phyloP scores from a whole-genome alignment of 2,888 invertebrate species.

The Portevinia maculata region DNA sequence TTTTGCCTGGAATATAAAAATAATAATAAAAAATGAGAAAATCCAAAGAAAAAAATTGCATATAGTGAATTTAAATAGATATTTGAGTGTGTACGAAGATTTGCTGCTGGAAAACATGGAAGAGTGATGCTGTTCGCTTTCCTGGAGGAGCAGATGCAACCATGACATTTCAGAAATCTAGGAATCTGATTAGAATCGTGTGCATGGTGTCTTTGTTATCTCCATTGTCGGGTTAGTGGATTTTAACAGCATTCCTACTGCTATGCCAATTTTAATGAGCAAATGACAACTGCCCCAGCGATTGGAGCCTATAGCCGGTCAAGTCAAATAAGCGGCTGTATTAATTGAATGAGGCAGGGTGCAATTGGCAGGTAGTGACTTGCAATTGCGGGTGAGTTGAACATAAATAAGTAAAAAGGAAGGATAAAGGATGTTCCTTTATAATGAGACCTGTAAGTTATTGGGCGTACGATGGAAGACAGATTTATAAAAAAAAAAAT shows the following conservation, averaged over 20 bases:
- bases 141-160: constrained; percentile 67
- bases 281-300: constrained; percentile 50
- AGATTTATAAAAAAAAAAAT: no score
- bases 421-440: no score
- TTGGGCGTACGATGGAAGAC: no score
- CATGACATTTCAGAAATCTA: constrained; percentile 67
- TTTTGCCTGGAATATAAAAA: constrained; percentile 78
- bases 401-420: no score
- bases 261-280: constrained; percentile 52
- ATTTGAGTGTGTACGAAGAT: constrained; percentile 28
- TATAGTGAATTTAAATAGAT: constrained; percentile 70
- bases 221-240: constrained; percentile 24
- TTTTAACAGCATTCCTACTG: no score
- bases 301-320: no score
- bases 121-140: constrained; percentile 52
- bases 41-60: constrained; percentile 42
- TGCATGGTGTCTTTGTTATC: constrained; percentile 47
- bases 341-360: no score
- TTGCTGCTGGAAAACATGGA: constrained; percentile 48
- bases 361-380: no score
- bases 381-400: no score
- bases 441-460: no score
- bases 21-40: constrained; percentile 57
- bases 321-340: no score
- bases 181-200: constrained; percentile 70